These are phyloP conservation scores for Rhinoraja longicauda DNA, from an alignment of 2,797 vertebrate species.

Conservation along the genomic window DNA sequence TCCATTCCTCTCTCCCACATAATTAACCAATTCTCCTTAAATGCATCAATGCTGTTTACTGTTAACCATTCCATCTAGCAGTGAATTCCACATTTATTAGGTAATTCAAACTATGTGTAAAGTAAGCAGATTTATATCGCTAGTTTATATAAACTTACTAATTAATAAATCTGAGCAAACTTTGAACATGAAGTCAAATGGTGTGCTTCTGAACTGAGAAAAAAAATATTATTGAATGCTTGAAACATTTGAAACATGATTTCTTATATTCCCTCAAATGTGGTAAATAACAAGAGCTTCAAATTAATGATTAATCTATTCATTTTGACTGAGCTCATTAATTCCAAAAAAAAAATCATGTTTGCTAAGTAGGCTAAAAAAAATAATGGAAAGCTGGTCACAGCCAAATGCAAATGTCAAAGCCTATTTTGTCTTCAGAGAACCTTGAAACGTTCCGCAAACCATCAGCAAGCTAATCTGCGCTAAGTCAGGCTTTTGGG, in stretches of 20 bases:
- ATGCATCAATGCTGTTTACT: not conserved
- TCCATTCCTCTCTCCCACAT: not conserved
- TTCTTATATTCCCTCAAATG: conserved; percentile 16
- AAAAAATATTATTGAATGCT: not conserved
- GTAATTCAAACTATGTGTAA: not conserved
- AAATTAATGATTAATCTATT: conserved; percentile 38
- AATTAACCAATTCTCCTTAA: not conserved
- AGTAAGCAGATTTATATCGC: not conserved
- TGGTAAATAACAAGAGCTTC: conserved; percentile 29
- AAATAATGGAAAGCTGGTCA: conserved; percentile 38
- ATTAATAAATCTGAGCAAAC: conserved; percentile 20
- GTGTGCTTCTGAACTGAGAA: not conserved
- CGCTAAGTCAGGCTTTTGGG: conserved; percentile 78
- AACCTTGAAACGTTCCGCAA: conserved; percentile 92
- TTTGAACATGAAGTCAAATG: not conserved
- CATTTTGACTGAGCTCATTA: conserved; percentile 39
- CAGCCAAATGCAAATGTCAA: conserved; percentile 46
- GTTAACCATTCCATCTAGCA: not conserved
- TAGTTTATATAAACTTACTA: not conserved
- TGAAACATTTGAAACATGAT: conserved; percentile 18
- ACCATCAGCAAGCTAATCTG: conserved; percentile 97
- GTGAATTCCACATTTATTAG: not conserved
- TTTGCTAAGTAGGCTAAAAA: conserved; percentile 39
- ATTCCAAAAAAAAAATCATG: conserved; percentile 40
- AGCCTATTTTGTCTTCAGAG: conserved; percentile 51